phyloP scores from a whole-genome alignment of 2,888 invertebrate genomes.

The Drosophila setosimentum region DNA sequence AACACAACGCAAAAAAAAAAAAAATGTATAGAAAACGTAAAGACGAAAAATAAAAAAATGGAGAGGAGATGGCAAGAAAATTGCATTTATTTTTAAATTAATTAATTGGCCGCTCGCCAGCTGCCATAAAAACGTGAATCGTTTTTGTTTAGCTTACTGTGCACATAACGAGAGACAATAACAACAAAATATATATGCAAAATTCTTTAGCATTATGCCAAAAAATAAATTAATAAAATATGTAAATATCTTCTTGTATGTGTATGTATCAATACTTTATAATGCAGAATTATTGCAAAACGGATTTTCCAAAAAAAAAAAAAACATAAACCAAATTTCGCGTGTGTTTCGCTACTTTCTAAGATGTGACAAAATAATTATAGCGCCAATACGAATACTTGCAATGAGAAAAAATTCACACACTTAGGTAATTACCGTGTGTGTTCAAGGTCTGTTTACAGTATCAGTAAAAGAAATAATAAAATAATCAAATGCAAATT shows the following conservation, averaged over 20 bases:
- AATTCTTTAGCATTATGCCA: constrained; percentile 55
- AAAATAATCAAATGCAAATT: constrained; percentile 40
- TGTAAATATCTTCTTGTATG: neutral
- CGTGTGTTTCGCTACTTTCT: constrained; percentile 9
- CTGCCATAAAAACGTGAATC: constrained; percentile 80
- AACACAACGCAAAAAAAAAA: constrained; percentile 46
- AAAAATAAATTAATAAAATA: constrained; percentile 9
- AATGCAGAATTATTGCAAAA: constrained; percentile 32
- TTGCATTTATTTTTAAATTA: constrained; percentile 77
- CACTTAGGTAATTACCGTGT: constrained; percentile 10
- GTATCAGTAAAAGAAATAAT: constrained; percentile 1
- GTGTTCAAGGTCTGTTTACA: constrained; percentile 24
- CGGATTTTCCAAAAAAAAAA: constrained; percentile 38
- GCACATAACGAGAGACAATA: constrained; percentile 31
- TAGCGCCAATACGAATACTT: constrained; percentile 35
- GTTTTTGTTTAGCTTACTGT: constrained; percentile 51
- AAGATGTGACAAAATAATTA: constrained; percentile 25
- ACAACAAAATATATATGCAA: constrained; percentile 32
- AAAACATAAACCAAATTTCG: constrained; percentile 8
- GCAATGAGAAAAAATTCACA: constrained; percentile 21
- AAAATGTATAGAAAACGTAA: constrained; percentile 13
- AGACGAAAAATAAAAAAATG: constrained; percentile 13
- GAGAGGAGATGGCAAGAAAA: constrained; percentile 44
- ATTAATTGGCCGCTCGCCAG: constrained; percentile 75
- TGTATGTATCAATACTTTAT: constrained; percentile 3